Evolutionary conservation across 2,113 vertebrate genomes (phyloP), one percentile per base, ranked within the genome.

Genomic region (Perognathus longimembris): DNA sequence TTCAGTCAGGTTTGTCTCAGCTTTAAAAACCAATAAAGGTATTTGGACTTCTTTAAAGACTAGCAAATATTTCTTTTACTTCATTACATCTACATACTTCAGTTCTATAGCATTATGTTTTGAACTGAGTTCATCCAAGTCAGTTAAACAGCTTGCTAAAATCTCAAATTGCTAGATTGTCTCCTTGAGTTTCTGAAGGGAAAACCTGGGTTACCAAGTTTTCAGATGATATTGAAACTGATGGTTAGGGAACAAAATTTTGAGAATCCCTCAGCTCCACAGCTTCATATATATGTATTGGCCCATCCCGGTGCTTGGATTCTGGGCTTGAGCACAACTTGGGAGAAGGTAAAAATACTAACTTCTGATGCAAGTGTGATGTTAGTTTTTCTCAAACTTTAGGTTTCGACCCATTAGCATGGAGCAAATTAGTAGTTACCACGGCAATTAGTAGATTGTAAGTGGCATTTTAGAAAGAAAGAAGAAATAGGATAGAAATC

Each of bases 61-160:
- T 28, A 75, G 26, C 59, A 94, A 95, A 24, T 71, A n/a, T n/a
- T 86, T 93, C 34, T 59, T 94, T 80, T 75, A 70, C 18, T 79
- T 32, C n/a, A 59, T n/a, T 94, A 6, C 78, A 67, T 1, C 17
- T 89, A 30, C 26, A 95, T 6, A 71, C 15, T 34, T 40, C 61
- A 21, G 45, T n/a, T 76, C 14, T 59, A 9, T 30, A 85, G 36
- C 50, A 82, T 14, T 87, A 21, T 28, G 38, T 76, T 67, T 70
- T 4, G 36, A 54, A 10, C 1, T 74, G 50, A 78, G 42, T 10
- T 38, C 2, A 73, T 17, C 76, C 15, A 76, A 50, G 36, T 80
- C 57, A 76, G 36, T 4, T 18, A 6, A 42, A 87, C 10, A 66
- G 7, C 28, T 86, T 71, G 20, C 59, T 45, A 79, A n/a, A 88